phyloP scores from a whole-genome alignment of 2,113 vertebrate genomes.

The Leptocoma aspasia region DNA sequence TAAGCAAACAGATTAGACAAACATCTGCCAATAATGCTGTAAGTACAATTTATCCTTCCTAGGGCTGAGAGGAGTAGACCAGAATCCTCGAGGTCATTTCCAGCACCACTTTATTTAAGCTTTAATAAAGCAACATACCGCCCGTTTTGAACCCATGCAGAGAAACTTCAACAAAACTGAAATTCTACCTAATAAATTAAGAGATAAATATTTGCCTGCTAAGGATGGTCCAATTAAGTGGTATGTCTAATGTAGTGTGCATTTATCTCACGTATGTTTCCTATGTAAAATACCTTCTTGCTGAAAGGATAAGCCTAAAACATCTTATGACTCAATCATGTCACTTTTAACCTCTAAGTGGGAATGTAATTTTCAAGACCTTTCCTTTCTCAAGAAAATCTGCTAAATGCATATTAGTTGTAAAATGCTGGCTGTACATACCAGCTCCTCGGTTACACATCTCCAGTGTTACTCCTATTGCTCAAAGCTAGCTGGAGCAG shows the following conservation, averaged over 20 bases:
- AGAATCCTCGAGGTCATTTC: neutral
- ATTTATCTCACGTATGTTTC: neutral
- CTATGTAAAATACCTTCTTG: neutral
- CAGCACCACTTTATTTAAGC: neutral
- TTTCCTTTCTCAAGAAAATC: neutral
- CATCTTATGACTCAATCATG: neutral
- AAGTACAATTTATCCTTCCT: constrained; percentile 18
- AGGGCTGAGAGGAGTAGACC: neutral
- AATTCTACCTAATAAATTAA: neutral
- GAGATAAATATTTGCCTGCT: neutral
- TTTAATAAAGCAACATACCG: neutral
- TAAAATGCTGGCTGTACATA: neutral
- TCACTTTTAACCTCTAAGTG: neutral
- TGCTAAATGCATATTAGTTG: neutral
- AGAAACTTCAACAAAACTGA: neutral
- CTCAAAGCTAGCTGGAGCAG: neutral
- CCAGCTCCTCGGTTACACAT: neutral
- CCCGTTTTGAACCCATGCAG: neutral
- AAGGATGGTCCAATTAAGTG: neutral
- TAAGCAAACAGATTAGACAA: constrained; percentile 47
- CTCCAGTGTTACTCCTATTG: neutral
- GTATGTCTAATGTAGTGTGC: neutral
- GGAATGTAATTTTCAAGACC: neutral
- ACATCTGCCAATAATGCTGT: neutral
- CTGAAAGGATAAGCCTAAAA: neutral